Conservation (phyloP, 2,888 invertebrate species). For the Sicus ferrugineus region DNA sequence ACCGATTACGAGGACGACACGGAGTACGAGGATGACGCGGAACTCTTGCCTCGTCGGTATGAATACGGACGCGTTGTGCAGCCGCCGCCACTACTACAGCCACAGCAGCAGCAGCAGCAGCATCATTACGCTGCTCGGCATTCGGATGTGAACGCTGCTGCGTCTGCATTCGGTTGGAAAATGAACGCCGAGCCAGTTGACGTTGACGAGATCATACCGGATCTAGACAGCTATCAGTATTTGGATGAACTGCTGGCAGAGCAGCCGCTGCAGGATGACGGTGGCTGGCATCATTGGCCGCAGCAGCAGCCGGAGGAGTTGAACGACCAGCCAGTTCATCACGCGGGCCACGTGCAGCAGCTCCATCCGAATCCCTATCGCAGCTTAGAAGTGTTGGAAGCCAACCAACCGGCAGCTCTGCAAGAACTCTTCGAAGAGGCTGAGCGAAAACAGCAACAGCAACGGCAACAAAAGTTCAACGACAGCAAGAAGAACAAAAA, state of each 20-base stretch:
- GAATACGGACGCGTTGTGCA: slow-evolving; percentile 55
- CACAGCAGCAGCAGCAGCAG: slow-evolving; percentile 34
- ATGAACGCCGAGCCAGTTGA: slow-evolving; percentile 43
- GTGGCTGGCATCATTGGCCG: slow-evolving; percentile 44
- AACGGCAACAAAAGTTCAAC: slow-evolving; percentile 33
- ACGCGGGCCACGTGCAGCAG: background rate
- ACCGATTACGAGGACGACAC: slow-evolving; percentile 43
- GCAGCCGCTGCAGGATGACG: slow-evolving; percentile 40
- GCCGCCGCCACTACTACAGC: slow-evolving; percentile 48
- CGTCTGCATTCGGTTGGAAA: background rate
- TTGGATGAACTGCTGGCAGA: slow-evolving; percentile 44
- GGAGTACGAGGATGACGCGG: slow-evolving; percentile 46
- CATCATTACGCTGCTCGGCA: slow-evolving; percentile 41
- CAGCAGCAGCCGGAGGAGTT: slow-evolving; percentile 43
- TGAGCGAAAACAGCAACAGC: slow-evolving; percentile 35
- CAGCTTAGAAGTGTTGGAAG: slow-evolving; percentile 52
- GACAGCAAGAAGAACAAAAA: slow-evolving; percentile 45
- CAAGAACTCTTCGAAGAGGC: slow-evolving; percentile 58
- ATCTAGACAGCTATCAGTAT: slow-evolving; percentile 57
- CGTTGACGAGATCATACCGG: slow-evolving; percentile 53
- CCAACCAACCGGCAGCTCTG: slow-evolving; percentile 48
- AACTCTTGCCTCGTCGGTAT: slow-evolving; percentile 41
- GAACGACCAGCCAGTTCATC: slow-evolving; percentile 2
- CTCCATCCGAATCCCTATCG: slow-evolving; percentile 49
- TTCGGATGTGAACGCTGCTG: slow-evolving; percentile 1